Base-by-base conservation (phyloP, 2,888 invertebrate genomes). In the Seladonia tumulorum region DNA sequence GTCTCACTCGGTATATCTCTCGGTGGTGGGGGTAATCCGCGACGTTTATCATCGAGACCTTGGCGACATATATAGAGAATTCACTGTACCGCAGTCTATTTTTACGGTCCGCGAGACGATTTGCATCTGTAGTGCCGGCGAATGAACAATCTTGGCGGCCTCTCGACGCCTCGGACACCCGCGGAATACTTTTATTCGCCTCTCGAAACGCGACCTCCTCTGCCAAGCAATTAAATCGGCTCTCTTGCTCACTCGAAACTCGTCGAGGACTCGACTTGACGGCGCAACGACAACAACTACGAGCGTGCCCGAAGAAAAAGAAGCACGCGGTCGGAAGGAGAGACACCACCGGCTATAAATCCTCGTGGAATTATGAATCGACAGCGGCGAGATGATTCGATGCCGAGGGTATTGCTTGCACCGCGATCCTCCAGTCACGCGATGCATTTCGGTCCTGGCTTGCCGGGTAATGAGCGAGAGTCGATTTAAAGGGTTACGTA, bases 291-390 rank as follows among this genome's bases (percentile, higher is more conserved):
- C 25, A 5, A 53, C 25, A 42, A 22, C 25, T 29, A n/a, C 10
- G 22, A 47, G 71, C 29, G 29, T 42, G 25, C 16, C 16, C 35
- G n/a, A 53, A 68, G 57, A 42, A 45, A 49, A 57, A 42, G 53
- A 63, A 73, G 25, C 68, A 42, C 81, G 68, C 47, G 29, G 39
- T 75, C 47, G 18, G 60, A 60, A 60, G 60, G 25, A 39, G 39
- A 57, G 53, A 22, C 45, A 39, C 45, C 47, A 47, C 39, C 22
- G 29, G 14, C 14, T 18, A 85, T 86, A 90, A 90, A 90, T 90
- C 87, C 86, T 75, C 82, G 83, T 70, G 82, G 86, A 87, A 90
- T 90, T 90, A 90, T 90, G 86, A 90, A 88, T 90, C 81, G 86
- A 88, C 83, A 60, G 12, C 60, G 47, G 29, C 76, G 74, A 71